phyloP scores from a whole-genome alignment of 2,113 vertebrate genomes.

The Terrapene triunguis region DNA sequence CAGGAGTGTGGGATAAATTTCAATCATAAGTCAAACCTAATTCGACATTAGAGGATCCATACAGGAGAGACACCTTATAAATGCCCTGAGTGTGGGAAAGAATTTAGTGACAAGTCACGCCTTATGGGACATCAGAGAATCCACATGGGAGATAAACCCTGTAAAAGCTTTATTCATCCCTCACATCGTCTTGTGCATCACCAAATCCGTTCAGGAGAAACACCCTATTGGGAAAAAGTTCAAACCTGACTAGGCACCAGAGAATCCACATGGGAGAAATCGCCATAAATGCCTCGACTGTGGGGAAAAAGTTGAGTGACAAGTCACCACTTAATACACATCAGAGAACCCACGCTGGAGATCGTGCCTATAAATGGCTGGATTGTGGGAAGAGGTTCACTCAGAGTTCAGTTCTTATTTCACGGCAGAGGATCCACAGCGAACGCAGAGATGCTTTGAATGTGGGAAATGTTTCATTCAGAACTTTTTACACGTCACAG shows the following conservation, averaged over 20 bases:
- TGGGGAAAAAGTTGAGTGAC: not conserved
- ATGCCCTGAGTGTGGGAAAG: not conserved
- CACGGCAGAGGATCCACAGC: slow-evolving; percentile 41
- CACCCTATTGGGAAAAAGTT: slow-evolving; percentile 71
- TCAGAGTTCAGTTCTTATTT: slow-evolving; percentile 55
- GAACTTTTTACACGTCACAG: too few relatives aligned
- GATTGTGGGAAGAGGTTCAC: slow-evolving; percentile 30
- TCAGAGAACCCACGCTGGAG: not conserved
- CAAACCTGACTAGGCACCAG: slow-evolving; percentile 68
- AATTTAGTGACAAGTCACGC: too few relatives aligned
- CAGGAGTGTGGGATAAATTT: too few relatives aligned
- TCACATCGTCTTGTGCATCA: slow-evolving; percentile 42
- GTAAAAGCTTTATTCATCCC: slow-evolving; percentile 80
- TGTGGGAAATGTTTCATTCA: too few relatives aligned
- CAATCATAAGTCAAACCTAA: too few relatives aligned
- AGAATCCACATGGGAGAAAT: slow-evolving; percentile 65
- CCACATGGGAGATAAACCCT: too few relatives aligned
- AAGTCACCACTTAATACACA: not conserved
- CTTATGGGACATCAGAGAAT: too few relatives aligned
- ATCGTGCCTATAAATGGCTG: not conserved
- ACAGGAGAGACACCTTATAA: too few relatives aligned
- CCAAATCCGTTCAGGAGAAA: slow-evolving; percentile 83
- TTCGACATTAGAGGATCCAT: too few relatives aligned
- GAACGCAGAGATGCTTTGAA: not conserved
- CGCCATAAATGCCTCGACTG: not conserved